Evolutionary conservation across 2,888 invertebrate species (phyloP).

Genomic region (Lepeophtheirus nordmannii): DNA sequence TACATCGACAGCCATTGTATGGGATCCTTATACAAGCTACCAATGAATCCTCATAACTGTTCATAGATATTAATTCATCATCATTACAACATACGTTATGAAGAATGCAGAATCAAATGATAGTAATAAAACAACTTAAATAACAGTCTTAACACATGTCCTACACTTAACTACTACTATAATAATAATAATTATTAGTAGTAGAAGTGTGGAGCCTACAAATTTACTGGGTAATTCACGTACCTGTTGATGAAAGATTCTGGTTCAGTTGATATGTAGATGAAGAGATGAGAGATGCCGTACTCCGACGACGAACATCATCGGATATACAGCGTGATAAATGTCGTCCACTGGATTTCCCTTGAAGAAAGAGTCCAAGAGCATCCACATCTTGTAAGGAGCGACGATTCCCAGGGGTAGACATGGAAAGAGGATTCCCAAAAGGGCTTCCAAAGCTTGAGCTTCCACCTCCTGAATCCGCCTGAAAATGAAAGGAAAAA

Average conservation of each 20-base stretch:
- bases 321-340: neutral
- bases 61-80: too few relatives aligned
- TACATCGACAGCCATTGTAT: too few relatives aligned
- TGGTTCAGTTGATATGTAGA: conserved; percentile 2
- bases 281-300: neutral
- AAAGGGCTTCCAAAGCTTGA: neutral
- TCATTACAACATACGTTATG: too few relatives aligned
- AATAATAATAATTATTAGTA: too few relatives aligned
- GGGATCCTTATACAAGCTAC: too few relatives aligned
- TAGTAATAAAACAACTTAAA: too few relatives aligned
- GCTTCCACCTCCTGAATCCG: neutral
- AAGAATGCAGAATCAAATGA: too few relatives aligned
- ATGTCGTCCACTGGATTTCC: conserved; percentile 5
- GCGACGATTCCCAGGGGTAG: conserved; percentile 1
- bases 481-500: neutral
- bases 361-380: conserved; percentile 16
- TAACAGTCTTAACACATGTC: too few relatives aligned
- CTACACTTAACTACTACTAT: too few relatives aligned
- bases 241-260: neutral
- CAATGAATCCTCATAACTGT: too few relatives aligned
- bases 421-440: conserved; percentile 7
- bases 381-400: conserved; percentile 22
- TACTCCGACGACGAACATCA: neutral
- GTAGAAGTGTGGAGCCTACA: too few relatives aligned
- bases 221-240: too few relatives aligned